These are phyloP conservation scores for Tachysurus vachellii DNA, from an alignment of 2,113 vertebrate species.

Conservation along the genomic window DNA sequence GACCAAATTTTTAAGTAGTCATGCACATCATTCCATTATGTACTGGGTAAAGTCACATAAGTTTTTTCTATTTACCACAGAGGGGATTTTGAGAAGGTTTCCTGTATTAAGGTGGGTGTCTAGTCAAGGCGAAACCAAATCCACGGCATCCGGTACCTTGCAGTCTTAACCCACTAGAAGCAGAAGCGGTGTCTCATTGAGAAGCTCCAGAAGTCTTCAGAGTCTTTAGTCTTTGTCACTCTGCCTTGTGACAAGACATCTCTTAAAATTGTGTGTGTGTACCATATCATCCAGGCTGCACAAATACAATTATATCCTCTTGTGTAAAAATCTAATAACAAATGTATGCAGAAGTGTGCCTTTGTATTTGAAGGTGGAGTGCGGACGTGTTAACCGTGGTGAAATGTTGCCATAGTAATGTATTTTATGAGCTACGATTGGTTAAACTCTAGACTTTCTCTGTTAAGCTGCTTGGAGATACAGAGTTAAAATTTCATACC, in stretches of 20 bases:
- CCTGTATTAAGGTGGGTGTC: not conserved
- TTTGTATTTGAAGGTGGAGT: not conserved
- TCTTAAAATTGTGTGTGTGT: no score
- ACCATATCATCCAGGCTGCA: not conserved
- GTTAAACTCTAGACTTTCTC: not conserved
- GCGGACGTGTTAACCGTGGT: not conserved
- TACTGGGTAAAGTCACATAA: not conserved
- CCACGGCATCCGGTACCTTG: not conserved
- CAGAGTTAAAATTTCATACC: not conserved
- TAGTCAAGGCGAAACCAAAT: constrained; percentile 11
- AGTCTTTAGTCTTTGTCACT: not conserved
- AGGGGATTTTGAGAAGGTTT: constrained; percentile 15
- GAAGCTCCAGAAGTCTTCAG: not conserved
- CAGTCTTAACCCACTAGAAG: not conserved
- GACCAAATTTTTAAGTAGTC: not conserved
- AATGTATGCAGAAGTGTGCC: not conserved
- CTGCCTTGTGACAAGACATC: not conserved
- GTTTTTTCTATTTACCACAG: not conserved
- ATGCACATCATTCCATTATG: not conserved
- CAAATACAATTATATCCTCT: not conserved
- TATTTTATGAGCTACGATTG: not conserved
- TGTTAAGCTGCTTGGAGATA: not conserved
- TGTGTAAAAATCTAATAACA: not conserved
- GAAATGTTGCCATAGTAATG: not conserved
- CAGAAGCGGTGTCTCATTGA: not conserved